These are phyloP conservation scores for Tinea pellionella DNA, from an alignment of 2,888 invertebrate genomes.

Conservation along the genomic window DNA sequence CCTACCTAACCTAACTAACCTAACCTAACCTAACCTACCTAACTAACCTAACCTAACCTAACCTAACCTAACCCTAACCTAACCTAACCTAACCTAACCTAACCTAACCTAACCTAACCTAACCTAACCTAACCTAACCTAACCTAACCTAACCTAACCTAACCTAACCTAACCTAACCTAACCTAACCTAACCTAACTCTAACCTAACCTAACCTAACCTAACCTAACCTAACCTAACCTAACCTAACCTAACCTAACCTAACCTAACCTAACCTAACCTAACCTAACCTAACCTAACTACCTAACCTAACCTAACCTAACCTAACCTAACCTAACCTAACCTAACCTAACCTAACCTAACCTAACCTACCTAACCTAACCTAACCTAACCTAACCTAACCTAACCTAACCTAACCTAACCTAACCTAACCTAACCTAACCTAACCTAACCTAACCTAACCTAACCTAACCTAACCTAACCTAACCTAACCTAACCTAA, in stretches of 20 bases:
- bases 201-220: conserved; percentile 16
- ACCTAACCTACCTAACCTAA: conserved; percentile 8
- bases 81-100: conserved; percentile 16
- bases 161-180: conserved; percentile 16
- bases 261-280: conserved; percentile 16
- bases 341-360: conserved; percentile 8
- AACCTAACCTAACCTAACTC: conserved; percentile 16
- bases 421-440: conserved; percentile 17
- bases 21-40: conserved; percentile 14
- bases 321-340: conserved; percentile 14
- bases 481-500: conserved; percentile 17
- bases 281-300: conserved; percentile 15
- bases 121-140: conserved; percentile 16
- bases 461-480: conserved; percentile 17
- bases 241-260: conserved; percentile 15
- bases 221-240: conserved; percentile 16
- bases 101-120: conserved; percentile 16
- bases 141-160: conserved; percentile 16
- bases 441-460: conserved; percentile 17
- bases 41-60: conserved; percentile 16
- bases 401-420: conserved; percentile 17
- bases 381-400: conserved; percentile 15
- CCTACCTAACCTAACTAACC: too few relatives aligned
- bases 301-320: conserved; percentile 14
- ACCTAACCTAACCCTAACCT: conserved; percentile 16